Base-by-base conservation (phyloP, 2,888 invertebrate genomes). In the Proisotoma minuta region DNA sequence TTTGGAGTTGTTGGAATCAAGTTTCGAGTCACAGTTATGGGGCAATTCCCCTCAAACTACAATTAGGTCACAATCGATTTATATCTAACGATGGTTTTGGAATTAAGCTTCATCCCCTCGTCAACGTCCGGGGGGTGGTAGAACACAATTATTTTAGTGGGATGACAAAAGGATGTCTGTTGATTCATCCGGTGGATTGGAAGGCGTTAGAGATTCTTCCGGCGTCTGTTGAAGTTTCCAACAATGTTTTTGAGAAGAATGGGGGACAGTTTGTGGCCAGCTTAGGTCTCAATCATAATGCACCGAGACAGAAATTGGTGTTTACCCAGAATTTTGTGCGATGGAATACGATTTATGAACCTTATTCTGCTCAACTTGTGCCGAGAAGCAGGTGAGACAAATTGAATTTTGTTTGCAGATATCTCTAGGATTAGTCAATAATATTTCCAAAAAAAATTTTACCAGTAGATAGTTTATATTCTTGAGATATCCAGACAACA, bases 61-160 rank as follows among this genome's bases (percentile, higher is more conserved):
- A 89, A 81, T 85, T 94, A 71, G 92, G 92, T 0, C 89, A 94
- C 76, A 94, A 94, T 76, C 81, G 83, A 65, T 94, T 94, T 78
- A 83, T 87, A 63, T 83, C 84, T 73, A 91, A 90, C 75, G 68
- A 75, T 29, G 72, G 86, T 75, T 83, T 91, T 20, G 87, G 87
- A 1, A 81, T 94, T 18, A 86, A 86, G 77, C 82, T 93, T 26
- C 86, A 85, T 73, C 94, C 94, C 0, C 89, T 90, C 0, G 80
- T 93, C 8, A 93, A 93, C 77, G 78, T 91, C 2, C 79, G 84
- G 3, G 89, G 87, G 0, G 81, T 81, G 66, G 87, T 95, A 59
- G 92, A 93, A 75, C 91, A 89, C 76, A 97, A 97, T 79, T 87
- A 89, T 73, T 96, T 97, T 76, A 84, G 84, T 63, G 93, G 96